Evolutionary conservation across 2,797 vertebrate genomes (phyloP).

Genomic region (Tangara arthus): DNA sequence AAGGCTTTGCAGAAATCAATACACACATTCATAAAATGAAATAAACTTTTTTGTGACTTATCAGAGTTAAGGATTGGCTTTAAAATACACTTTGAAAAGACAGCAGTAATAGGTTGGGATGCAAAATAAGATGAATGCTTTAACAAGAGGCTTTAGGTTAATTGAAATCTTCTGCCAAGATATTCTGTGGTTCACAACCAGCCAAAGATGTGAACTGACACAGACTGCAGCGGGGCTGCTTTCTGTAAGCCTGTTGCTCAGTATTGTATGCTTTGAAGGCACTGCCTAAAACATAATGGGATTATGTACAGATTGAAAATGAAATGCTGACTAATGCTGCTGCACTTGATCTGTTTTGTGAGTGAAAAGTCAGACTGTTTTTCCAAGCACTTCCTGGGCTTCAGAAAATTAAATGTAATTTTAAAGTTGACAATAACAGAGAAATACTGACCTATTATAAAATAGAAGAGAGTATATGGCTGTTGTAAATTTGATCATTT

Average conservation of each 20-base stretch:
- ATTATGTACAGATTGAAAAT: neutral
- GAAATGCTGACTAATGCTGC: slow-evolving; percentile 4
- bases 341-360: neutral
- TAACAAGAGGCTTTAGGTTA: neutral
- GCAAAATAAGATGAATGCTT: neutral
- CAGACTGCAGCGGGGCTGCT: neutral
- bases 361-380: neutral
- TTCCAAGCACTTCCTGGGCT: neutral
- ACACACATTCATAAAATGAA: neutral
- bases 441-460: neutral
- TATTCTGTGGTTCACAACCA: neutral
- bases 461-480: neutral
- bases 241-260: neutral
- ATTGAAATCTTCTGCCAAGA: neutral
- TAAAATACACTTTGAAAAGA: neutral
- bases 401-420: slow-evolving; percentile 6
- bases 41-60: neutral
- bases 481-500: neutral
- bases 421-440: neutral
- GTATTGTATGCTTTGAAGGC: neutral
- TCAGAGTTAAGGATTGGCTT: neutral
- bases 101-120: neutral
- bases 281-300: neutral
- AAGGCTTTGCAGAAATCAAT: neutral
- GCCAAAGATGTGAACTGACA: neutral